Conservation (phyloP, 1,140 invertebrate genomes). For the Zophobas atratus region DNA sequence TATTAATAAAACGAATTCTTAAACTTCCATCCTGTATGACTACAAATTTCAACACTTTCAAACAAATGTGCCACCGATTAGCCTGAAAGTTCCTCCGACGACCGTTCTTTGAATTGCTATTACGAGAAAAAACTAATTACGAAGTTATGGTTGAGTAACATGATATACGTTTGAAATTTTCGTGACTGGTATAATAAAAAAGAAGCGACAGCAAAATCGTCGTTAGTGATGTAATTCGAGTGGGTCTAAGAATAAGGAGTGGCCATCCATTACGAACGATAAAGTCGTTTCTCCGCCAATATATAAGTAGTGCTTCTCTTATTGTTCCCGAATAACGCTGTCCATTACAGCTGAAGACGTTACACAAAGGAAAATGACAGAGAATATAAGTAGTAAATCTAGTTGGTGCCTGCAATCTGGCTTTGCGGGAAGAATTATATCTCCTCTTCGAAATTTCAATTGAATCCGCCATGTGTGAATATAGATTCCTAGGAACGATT, state of each 20-base stretch:
- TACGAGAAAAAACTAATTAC: slow-evolving; percentile 13
- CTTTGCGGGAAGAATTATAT: slow-evolving; percentile 55
- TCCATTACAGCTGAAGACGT: slow-evolving; percentile 56
- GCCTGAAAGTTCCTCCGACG: neutral
- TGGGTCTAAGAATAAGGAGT: slow-evolving; percentile 39
- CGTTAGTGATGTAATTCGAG: slow-evolving; percentile 39
- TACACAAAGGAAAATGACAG: slow-evolving; percentile 58
- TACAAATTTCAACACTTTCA: neutral
- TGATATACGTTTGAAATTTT: slow-evolving; percentile 32
- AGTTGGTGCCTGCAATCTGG: slow-evolving; percentile 52
- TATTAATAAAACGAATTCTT: no score
- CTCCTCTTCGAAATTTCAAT: slow-evolving; percentile 48
- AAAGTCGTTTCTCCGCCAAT: slow-evolving; percentile 46
- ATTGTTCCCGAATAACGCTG: slow-evolving; percentile 53
- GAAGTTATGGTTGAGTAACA: slow-evolving; percentile 26
- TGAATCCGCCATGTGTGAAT: slow-evolving; percentile 54
- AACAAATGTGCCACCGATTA: neutral
- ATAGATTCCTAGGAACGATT: slow-evolving; percentile 49
- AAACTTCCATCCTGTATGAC: no score
- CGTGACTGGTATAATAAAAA: slow-evolving; percentile 32
- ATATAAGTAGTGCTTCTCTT: slow-evolving; percentile 49
- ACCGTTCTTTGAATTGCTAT: neutral
- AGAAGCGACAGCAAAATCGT: slow-evolving; percentile 27
- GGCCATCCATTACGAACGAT: slow-evolving; percentile 47
- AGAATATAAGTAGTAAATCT: slow-evolving; percentile 59